phyloP scores from a whole-genome alignment of 2,888 invertebrate species.

The Drosophila monieri region DNA sequence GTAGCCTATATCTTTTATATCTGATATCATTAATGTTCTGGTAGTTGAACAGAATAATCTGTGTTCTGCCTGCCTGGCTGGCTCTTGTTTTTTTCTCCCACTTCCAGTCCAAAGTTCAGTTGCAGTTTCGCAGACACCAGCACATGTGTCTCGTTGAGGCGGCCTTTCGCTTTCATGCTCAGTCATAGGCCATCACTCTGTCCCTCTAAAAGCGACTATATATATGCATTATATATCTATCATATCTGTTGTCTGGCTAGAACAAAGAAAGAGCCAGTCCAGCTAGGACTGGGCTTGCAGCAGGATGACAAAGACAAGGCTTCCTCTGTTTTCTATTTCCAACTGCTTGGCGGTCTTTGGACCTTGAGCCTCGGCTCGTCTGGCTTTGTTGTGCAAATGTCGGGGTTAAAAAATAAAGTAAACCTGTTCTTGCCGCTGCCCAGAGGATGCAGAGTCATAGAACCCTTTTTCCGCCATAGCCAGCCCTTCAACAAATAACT shows the following conservation, averaged over 20 bases:
- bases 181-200: slow-evolving; percentile 10
- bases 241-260: slow-evolving; percentile 3
- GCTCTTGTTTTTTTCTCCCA: neutral
- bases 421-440: slow-evolving; percentile 30
- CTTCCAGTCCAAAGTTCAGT: slow-evolving; percentile 21
- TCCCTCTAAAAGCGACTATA: slow-evolving; percentile 17
- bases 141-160: slow-evolving; percentile 25
- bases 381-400: slow-evolving; percentile 35
- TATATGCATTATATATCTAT: neutral
- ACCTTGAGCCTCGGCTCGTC: slow-evolving; percentile 40
- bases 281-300: slow-evolving; percentile 11
- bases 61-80: neutral
- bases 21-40: neutral
- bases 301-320: slow-evolving; percentile 42
- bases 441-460: slow-evolving; percentile 37
- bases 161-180: slow-evolving; percentile 68
- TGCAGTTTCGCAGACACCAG: slow-evolving; percentile 8
- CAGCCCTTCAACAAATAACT: slow-evolving; percentile 31
- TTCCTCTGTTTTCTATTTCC: slow-evolving; percentile 18
- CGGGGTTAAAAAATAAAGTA: slow-evolving; percentile 7
- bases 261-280: slow-evolving; percentile 42
- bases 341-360: slow-evolving; percentile 41
- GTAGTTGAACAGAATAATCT: neutral
- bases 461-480: slow-evolving; percentile 16
- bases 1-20: neutral